Evolutionary conservation across 2,113 vertebrate genomes (phyloP).

Genomic region (Numenius arquata): DNA sequence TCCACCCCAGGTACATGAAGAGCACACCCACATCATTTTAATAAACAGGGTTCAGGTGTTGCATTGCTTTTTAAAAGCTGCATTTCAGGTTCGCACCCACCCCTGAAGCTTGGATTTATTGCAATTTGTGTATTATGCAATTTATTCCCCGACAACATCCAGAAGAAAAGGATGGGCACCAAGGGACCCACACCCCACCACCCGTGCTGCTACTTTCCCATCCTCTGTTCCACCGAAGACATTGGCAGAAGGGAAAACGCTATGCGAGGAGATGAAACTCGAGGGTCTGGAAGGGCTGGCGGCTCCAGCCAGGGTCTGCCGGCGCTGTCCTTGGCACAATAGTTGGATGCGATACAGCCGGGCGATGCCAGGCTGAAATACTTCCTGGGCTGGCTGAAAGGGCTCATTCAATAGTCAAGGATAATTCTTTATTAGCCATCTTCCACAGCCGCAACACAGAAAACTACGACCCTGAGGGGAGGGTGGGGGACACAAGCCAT

Average conservation of each 20-base stretch:
- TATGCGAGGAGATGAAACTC: not conserved
- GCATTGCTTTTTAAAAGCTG: not conserved
- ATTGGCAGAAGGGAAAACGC: not conserved
- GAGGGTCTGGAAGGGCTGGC: not conserved
- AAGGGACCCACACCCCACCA: not conserved
- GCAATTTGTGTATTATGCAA: not conserved
- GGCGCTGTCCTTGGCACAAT: not conserved
- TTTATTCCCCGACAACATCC: not conserved
- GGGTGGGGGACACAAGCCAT: constrained; percentile 25
- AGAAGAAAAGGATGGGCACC: not conserved
- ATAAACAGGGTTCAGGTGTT: not conserved
- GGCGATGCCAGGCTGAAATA: not conserved
- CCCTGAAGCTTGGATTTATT: not conserved
- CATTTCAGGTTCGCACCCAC: not conserved
- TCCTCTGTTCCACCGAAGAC: not conserved
- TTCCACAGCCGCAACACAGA: not conserved
- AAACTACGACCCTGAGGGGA: not conserved
- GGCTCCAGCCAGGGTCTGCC: not conserved
- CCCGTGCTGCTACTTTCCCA: not conserved
- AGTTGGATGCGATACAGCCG: constrained; percentile 1
- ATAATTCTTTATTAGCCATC: not conserved
- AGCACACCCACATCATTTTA: not conserved
- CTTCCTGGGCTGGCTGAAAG: constrained; percentile 40
- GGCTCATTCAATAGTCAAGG: constrained; percentile 16
- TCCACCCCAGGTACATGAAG: not conserved